These are phyloP conservation scores for Stegophylla sp. DNA, from an alignment of 2,888 invertebrate genomes.

Conservation along the genomic window DNA sequence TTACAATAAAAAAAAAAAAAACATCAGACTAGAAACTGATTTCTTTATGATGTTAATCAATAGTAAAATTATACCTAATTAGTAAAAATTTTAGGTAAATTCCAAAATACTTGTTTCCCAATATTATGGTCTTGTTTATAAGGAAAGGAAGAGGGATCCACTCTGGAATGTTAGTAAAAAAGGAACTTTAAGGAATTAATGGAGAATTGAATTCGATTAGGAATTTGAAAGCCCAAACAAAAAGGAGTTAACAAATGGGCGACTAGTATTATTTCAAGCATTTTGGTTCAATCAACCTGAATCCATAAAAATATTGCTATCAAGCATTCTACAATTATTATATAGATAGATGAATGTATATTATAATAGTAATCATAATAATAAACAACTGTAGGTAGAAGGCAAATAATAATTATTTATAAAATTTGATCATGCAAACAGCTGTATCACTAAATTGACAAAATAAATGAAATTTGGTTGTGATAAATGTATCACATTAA, in stretches of 20 bases:
- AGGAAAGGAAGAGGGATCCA: slow-evolving; percentile 59
- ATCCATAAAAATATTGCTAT: slow-evolving; percentile 19
- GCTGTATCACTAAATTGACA: slow-evolving; percentile 42
- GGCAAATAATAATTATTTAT: slow-evolving; percentile 47
- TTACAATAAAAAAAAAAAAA: slow-evolving; percentile 21
- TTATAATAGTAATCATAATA: slow-evolving; percentile 19
- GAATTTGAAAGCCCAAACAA: slow-evolving; percentile 44
- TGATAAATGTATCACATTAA: slow-evolving; percentile 52
- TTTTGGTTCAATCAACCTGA: slow-evolving; percentile 42
- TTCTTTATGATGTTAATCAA: slow-evolving; percentile 39
- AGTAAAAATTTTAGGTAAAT: slow-evolving; percentile 38
- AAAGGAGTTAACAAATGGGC: slow-evolving; percentile 48
- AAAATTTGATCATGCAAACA: slow-evolving; percentile 52
- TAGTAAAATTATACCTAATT: slow-evolving; percentile 11
- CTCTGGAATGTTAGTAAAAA: slow-evolving; percentile 58
- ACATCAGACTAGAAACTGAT: slow-evolving; percentile 51
- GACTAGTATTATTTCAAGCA: slow-evolving; percentile 49
- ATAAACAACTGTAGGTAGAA: slow-evolving; percentile 43
- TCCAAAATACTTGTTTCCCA: slow-evolving; percentile 58
- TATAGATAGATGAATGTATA: slow-evolving; percentile 15
- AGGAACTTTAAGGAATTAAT: slow-evolving; percentile 57
- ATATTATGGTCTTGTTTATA: slow-evolving; percentile 45
- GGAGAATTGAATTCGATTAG: slow-evolving; percentile 34
- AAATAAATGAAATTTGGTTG: slow-evolving; percentile 47
- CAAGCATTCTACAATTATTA: slow-evolving; percentile 45